Conservation (phyloP, 2,113 vertebrate genomes). For the Otus sunia region DNA sequence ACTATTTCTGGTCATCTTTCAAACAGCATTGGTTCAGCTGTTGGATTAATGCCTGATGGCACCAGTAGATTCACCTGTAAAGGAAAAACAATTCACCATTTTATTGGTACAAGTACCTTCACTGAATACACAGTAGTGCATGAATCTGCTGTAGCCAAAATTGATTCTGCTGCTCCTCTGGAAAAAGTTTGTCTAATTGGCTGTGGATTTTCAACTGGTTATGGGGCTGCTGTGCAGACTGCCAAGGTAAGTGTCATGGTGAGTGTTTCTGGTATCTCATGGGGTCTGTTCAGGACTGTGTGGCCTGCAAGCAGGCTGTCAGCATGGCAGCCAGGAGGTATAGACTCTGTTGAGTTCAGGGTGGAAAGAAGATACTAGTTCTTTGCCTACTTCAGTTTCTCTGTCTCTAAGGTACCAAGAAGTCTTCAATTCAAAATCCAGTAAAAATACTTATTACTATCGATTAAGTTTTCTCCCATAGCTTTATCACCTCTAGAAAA, state of each 20-base stretch:
- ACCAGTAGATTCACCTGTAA: conserved; percentile 75
- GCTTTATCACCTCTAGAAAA: not conserved
- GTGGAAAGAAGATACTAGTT: not conserved
- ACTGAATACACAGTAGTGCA: conserved; percentile 70
- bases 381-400: not conserved
- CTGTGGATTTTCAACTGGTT: conserved; percentile 75
- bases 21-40: not conserved
- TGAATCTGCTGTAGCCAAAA: conserved; percentile 60
- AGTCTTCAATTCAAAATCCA: not conserved
- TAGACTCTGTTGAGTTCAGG: not conserved
- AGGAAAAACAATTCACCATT: conserved; percentile 68
- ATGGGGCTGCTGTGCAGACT: conserved; percentile 67
- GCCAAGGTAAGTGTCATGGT: conserved; percentile 54
- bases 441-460: not conserved
- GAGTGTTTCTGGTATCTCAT: not conserved
- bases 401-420: not conserved
- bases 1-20: not conserved
- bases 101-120: conserved; percentile 67
- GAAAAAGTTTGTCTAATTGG: conserved; percentile 73
- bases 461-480: not conserved
- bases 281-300: not conserved
- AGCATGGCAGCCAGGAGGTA: not conserved
- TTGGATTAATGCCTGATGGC: conserved; percentile 62
- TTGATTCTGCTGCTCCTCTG: conserved; percentile 51
- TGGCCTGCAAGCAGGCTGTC: accelerated